Evolutionary conservation across 2,888 invertebrate genomes (phyloP).

Genomic region (Melinopterus prodromus): DNA sequence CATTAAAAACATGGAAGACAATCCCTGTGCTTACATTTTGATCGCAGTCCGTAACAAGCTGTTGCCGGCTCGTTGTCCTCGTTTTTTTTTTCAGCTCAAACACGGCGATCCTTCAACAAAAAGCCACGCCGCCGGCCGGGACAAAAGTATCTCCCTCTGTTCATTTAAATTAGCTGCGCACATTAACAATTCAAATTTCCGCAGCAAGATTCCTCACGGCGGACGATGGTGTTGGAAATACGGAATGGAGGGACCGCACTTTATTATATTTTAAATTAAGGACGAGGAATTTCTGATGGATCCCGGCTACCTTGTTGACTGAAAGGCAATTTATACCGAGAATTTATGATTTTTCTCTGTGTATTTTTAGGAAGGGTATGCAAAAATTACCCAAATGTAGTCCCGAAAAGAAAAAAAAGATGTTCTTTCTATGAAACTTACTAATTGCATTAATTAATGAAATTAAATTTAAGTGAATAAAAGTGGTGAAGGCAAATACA

Average conservation of each 20-base stretch:
- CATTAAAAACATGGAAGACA: not conserved
- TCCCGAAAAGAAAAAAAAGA: too few species aligned
- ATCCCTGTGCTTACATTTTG: constrained; percentile 13
- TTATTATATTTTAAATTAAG: constrained; percentile 13
- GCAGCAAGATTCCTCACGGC: constrained; percentile 13
- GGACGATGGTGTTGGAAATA: constrained; percentile 5
- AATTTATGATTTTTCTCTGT: constrained; percentile 1
- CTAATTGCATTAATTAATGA: too few species aligned
- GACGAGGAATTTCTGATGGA: not conserved
- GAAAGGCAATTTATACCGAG: too few species aligned
- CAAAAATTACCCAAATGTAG: too few species aligned
- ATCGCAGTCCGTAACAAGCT: constrained; percentile 22
- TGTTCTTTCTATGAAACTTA: too few species aligned
- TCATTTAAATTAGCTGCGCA: constrained; percentile 20
- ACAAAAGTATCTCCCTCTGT: not conserved
- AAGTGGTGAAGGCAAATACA: too few species aligned
- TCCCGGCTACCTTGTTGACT: too few species aligned
- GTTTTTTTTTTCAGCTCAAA: not conserved
- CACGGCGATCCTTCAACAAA: not conserved
- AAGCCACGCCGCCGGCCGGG: constrained; percentile 7
- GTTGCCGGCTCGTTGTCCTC: constrained; percentile 14
- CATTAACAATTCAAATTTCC: constrained; percentile 26
- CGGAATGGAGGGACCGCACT: not conserved
- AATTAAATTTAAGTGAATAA: too few species aligned
- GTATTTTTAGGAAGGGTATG: not conserved